Conservation (phyloP, 1,140 invertebrate genomes). For the Solenopsis invicta region DNA sequence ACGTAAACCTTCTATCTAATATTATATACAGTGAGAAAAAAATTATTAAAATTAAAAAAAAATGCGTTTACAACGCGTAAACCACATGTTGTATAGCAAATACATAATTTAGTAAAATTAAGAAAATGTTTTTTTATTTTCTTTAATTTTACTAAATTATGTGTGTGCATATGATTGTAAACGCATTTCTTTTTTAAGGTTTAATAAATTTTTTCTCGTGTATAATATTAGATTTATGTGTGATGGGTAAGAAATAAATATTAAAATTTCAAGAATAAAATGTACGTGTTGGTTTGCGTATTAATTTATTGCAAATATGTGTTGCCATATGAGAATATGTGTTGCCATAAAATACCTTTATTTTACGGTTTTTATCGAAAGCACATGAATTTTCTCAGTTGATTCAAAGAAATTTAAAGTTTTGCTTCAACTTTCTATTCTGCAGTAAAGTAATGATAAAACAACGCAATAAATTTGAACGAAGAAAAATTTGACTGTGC, state of each 20-base stretch:
- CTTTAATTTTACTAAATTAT: no score
- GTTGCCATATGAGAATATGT: neutral
- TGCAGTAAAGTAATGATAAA: neutral
- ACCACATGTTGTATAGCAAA: neutral
- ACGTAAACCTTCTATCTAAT: no score
- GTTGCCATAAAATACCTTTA: neutral
- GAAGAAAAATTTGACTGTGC: slow-evolving; percentile 20
- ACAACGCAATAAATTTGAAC: neutral
- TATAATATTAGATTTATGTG: neutral
- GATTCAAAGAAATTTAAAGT: neutral
- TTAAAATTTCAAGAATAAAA: neutral
- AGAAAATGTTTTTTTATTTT: no score
- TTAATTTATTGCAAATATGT: neutral
- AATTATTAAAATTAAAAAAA: no score
- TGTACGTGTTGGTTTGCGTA: neutral
- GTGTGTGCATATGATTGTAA: no score
- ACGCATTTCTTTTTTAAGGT: no score
- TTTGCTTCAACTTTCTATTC: neutral
- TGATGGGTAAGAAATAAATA: neutral
- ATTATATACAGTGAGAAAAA: no score
- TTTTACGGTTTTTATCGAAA: neutral
- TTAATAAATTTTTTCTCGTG: no score
- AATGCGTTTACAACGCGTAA: no score
- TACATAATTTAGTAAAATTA: neutral
- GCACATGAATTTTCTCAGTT: neutral